Evolutionary conservation across 2,797 vertebrate species (phyloP).

Genomic region (Malurus leucopterus): DNA sequence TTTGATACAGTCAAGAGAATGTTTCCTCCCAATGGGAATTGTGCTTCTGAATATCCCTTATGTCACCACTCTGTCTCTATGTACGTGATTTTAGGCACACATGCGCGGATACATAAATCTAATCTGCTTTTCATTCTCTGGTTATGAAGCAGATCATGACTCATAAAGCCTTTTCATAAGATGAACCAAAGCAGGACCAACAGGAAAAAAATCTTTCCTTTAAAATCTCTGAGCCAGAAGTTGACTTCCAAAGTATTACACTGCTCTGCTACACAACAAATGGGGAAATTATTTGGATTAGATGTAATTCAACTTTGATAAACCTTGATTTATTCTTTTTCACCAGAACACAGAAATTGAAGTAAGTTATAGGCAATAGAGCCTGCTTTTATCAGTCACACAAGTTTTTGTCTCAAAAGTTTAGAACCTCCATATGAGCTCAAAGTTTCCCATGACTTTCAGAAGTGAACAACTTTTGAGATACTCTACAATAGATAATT

Average conservation of each 20-base stretch:
- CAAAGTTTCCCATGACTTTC: background rate
- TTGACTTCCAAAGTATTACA: background rate
- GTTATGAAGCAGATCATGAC: background rate
- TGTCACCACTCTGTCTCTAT: fast-evolving
- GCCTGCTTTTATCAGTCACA: background rate
- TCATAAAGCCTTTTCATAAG: background rate
- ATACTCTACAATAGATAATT: fast-evolving
- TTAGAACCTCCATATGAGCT: background rate
- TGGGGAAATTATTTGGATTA: background rate
- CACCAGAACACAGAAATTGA: background rate
- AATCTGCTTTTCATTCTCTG: background rate
- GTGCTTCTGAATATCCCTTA: background rate
- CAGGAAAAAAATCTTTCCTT: background rate
- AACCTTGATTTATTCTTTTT: background rate
- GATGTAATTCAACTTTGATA: background rate
- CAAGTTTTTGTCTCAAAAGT: background rate
- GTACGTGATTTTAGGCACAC: background rate
- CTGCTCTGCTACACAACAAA: background rate
- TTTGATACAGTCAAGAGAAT: background rate
- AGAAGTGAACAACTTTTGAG: background rate
- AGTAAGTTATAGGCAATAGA: background rate
- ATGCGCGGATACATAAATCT: background rate
- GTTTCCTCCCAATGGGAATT: background rate
- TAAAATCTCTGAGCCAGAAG: background rate
- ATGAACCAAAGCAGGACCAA: background rate